Conservation (phyloP, 1,140 invertebrate genomes). For the Lucilia cuprina region DNA sequence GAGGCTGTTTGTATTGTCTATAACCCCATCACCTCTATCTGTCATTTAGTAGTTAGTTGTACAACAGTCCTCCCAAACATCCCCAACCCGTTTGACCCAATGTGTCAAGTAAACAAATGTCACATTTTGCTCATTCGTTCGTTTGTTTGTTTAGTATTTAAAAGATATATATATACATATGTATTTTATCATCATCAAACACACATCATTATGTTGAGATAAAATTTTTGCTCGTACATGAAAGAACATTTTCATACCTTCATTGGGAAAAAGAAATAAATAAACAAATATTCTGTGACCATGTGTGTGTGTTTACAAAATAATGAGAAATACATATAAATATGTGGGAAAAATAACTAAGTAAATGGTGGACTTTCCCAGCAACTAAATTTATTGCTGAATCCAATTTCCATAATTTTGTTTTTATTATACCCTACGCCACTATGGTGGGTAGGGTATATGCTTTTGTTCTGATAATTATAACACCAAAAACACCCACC, state of each 20-base stretch:
- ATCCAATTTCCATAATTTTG: too few relatives aligned
- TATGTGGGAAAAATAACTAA: too few relatives aligned
- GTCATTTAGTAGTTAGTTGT: neutral
- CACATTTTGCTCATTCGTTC: neutral
- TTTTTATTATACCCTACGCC: too few relatives aligned
- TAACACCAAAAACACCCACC: too few relatives aligned
- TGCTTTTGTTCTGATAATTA: too few relatives aligned
- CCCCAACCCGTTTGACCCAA: neutral
- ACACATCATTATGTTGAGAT: neutral
- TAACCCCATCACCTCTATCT: neutral
- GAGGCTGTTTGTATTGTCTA: neutral
- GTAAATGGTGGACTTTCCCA: too few relatives aligned
- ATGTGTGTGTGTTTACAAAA: too few relatives aligned
- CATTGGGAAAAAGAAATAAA: neutral
- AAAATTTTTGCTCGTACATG: neutral
- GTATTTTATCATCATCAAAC: constrained; percentile 1
- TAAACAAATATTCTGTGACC: neutral
- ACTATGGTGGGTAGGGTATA: too few relatives aligned
- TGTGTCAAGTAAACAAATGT: constrained; percentile 1
- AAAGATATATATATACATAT: neutral
- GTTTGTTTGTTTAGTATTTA: constrained; percentile 10
- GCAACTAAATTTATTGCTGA: too few relatives aligned
- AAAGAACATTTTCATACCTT: neutral
- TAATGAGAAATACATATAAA: too few relatives aligned
- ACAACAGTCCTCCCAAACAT: too few relatives aligned